Percentiles rank a stretch among this genome's conserved stretches.
Evolutionary conservation across 2,113 vertebrate genomes (phyloP).

Genomic region (Scolopax mira): DNA sequence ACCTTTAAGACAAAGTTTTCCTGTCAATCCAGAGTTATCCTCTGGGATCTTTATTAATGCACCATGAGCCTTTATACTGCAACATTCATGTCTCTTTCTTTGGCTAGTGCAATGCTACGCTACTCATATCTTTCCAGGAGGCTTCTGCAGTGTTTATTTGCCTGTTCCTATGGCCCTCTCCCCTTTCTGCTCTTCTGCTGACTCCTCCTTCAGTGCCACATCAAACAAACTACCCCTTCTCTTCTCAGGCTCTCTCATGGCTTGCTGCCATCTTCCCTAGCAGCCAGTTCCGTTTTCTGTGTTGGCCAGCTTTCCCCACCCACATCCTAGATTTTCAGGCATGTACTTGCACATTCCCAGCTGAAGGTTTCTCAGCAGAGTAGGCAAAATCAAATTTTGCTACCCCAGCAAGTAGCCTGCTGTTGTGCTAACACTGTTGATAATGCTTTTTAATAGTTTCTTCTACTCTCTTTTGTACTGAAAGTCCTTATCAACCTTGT

Average conservation of each 20-base stretch:
- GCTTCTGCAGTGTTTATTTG: background rate
- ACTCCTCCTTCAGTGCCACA: background rate
- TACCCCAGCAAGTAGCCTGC: background rate
- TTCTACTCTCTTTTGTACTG: background rate
- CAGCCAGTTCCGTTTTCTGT: background rate
- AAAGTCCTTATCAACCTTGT: background rate
- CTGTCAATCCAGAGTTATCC: background rate
- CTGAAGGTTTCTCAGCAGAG: conserved; percentile 29
- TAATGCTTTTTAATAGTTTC: background rate
- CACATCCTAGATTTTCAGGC: conserved; percentile 24
- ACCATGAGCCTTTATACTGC: background rate
- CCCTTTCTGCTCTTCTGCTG: background rate
- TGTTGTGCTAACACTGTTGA: background rate
- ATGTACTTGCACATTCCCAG: conserved; percentile 34
- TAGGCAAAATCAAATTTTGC: conserved; percentile 38
- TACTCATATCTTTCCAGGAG: background rate
- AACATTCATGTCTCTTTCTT: background rate
- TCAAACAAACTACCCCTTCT: background rate
- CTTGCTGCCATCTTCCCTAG: background rate
- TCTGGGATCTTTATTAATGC: background rate
- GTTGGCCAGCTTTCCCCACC: background rate
- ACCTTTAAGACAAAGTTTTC: background rate
- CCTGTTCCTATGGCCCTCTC: background rate
- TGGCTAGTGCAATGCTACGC: background rate
- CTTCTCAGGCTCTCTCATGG: background rate